Percentiles rank a stretch among this genome's conserved stretches.
Evolutionary conservation across 2,797 vertebrate genomes (phyloP).

Genomic region (Pseudochaenichthys georgianus): DNA sequence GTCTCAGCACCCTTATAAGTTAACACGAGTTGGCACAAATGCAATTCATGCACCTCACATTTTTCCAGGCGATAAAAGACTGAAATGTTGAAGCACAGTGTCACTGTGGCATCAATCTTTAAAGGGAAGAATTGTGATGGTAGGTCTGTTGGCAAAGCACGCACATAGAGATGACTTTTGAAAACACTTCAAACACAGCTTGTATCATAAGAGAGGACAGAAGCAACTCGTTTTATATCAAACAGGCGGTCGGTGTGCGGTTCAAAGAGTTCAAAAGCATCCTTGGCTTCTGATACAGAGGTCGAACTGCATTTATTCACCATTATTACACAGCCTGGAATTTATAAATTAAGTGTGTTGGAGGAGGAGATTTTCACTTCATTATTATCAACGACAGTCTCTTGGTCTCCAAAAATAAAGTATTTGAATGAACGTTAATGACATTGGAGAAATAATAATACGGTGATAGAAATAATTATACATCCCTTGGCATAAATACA

Average conservation of each 20-base stretch:
- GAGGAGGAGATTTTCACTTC: conserved; percentile 12
- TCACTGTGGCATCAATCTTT: background rate
- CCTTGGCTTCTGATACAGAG: conserved; percentile 6
- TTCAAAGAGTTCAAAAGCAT: conserved; percentile 28
- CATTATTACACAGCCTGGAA: background rate
- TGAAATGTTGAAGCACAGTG: background rate
- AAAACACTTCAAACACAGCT: conserved; percentile 9
- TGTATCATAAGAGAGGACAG: conserved; percentile 19
- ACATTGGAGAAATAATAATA: background rate
- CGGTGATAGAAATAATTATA: too few relatives aligned
- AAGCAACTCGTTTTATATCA: conserved; percentile 3
- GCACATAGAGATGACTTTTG: background rate
- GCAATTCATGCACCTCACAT: too few relatives aligned
- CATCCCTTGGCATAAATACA: background rate
- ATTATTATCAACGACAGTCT: conserved; percentile 10
- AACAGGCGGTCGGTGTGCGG: conserved; percentile 12
- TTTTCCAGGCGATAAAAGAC: too few relatives aligned
- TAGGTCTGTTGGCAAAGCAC: background rate
- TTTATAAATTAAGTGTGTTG: background rate
- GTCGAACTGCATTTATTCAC: conserved; percentile 44
- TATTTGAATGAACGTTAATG: conserved; percentile 1
- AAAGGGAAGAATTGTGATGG: background rate
- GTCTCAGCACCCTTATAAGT: too few relatives aligned
- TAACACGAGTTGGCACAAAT: too few relatives aligned
- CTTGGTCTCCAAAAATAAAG: background rate